These are phyloP conservation scores for Heteractis magnifica DNA, from an alignment of 92 coral and sea anemone genomes.

Conservation along the genomic window DNA sequence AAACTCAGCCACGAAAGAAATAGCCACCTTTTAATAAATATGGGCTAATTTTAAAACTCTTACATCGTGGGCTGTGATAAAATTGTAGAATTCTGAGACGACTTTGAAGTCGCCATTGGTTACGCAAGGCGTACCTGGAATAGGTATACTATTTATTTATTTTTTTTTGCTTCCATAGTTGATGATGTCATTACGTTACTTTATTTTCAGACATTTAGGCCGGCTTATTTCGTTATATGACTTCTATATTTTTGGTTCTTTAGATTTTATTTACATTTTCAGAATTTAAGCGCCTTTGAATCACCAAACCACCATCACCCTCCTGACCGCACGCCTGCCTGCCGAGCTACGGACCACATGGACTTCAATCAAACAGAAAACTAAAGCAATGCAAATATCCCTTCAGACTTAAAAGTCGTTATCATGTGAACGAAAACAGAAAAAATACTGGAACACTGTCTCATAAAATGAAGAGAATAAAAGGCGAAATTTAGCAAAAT, in stretches of 20 bases:
- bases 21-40: slow-evolving; percentile 20
- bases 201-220: background rate
- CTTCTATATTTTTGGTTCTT: background rate
- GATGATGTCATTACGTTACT: background rate
- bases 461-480: no score
- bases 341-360: background rate
- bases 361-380: background rate
- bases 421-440: background rate
- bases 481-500: background rate
- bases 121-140: background rate
- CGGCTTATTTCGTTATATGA: background rate
- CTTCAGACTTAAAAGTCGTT: background rate
- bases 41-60: background rate
- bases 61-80: background rate
- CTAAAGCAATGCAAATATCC: background rate
- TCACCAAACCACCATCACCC: slow-evolving; percentile 1
- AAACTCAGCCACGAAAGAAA: background rate
- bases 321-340: background rate
- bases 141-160: background rate
- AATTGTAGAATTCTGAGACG: slow-evolving; percentile 1
- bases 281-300: slow-evolving; percentile 3
- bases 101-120: background rate
- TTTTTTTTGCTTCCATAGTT: background rate
- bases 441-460: background rate
- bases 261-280: background rate